Evolutionary conservation across 1,140 invertebrate species (phyloP).

Genomic region (Panagrolaimus sp.): DNA sequence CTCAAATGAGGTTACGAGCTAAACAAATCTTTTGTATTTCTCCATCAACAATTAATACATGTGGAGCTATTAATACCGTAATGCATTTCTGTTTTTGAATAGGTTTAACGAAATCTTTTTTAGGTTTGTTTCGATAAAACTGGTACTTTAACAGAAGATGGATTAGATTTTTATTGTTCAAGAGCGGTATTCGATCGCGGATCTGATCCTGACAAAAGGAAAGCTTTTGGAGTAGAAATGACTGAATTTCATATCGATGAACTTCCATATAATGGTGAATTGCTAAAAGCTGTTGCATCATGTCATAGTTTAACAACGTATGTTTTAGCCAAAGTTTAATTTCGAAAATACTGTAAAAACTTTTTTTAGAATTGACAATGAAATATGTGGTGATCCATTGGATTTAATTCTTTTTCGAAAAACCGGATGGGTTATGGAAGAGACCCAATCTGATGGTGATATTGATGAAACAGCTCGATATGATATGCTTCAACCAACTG

Average conservation of each 20-base stretch:
- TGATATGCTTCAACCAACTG: slow-evolving; percentile 54
- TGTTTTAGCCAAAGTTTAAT: too few species aligned
- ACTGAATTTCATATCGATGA: slow-evolving; percentile 47
- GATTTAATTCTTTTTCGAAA: slow-evolving; percentile 74
- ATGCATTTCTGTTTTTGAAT: slow-evolving; percentile 62
- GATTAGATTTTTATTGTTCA: slow-evolving; percentile 82
- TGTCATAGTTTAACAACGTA: slow-evolving; percentile 53
- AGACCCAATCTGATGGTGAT: slow-evolving; percentile 67
- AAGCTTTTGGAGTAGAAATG: slow-evolving; percentile 45
- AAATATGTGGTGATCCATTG: slow-evolving; percentile 80
- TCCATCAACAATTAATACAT: slow-evolving; percentile 80
- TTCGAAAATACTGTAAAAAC: too few species aligned
- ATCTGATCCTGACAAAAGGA: not conserved
- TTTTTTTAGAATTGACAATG: slow-evolving; percentile 67
- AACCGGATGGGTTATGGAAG: slow-evolving; percentile 69
- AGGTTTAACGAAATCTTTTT: not conserved
- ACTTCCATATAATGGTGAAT: slow-evolving; percentile 43
- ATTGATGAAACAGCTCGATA: slow-evolving; percentile 50
- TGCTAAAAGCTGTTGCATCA: slow-evolving; percentile 56
- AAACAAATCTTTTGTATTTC: slow-evolving; percentile 83
- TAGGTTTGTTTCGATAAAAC: slow-evolving; percentile 80
- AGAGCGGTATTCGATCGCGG: slow-evolving; percentile 61
- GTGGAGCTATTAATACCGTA: slow-evolving; percentile 83
- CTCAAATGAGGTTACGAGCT: slow-evolving; percentile 73
- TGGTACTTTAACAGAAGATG: slow-evolving; percentile 87